Evolutionary conservation across 2,888 invertebrate genomes (phyloP), one percentile per base, ranked within the genome.

Genomic region (Altica lythri): DNA sequence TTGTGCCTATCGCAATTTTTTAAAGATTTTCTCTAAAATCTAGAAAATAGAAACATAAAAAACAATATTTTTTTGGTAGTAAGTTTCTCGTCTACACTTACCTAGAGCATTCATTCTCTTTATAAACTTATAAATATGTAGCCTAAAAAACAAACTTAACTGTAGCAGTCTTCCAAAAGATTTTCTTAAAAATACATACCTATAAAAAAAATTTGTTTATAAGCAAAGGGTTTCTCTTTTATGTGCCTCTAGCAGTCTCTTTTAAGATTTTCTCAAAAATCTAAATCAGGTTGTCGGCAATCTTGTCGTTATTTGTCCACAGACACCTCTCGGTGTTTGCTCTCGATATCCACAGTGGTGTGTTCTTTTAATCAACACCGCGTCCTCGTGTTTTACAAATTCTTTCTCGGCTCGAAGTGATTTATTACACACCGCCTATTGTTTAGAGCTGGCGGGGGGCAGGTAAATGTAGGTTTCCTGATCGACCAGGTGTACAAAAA

Each of bases 301-400:
- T 49, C 14, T 19, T 22, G 25, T 40, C 16, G 19, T 22, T 9
- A 40, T 49, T 49, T 49, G 30, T 49, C 40, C 19, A 49, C 46
- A 46, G 22, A 54, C 53, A 58, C 53, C 50, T 55, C 47, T 58
- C 46, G 45, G 48, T 59, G 59, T 59, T 59, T 57, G 55, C 47
- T 55, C 52, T 55, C 62, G 70, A 53, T 50, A 35, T 48, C 17
- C 30, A 48, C 12, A 16, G 40, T 32, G 49, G 40, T 49, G 72
- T 71, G 73, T 71, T 74, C 72, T 66, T 73, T 74, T 74, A 75
- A 73, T 74, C 74, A 74, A 72, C 72, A 73, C 74, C 71, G 72
- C 72, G 71, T 71, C 72, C 49, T 49, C 71, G 72, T 72, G 71
- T 74, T 74, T 72, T 73, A 73, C 72, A 73, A 73, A 73, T 74